Base-by-base conservation (phyloP, 37 sponge, comb jelly and placozoan genomes). In the Corticium candelabrum region DNA sequence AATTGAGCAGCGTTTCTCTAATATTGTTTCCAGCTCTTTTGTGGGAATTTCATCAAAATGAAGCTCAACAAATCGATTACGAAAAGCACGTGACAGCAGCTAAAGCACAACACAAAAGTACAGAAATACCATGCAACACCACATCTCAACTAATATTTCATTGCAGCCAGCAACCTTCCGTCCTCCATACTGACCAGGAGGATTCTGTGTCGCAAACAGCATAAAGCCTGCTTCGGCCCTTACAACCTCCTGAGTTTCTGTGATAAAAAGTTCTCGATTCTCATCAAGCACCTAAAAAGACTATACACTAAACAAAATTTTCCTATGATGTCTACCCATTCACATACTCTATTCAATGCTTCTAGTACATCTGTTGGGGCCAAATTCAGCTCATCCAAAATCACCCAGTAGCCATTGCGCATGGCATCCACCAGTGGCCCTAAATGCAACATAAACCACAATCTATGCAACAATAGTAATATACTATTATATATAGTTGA, bases 341-440 rank as follows among this genome's bases (percentile, higher is more conserved):
- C 56, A 43, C 11, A 37, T 81, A 92, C 99, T 77, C 99, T 80
- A 74, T 98, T 98, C 34, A 98, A 83, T 41, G 99, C 99, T 69
- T 98, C 99, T 34, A 98, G 84, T 0, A 98, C 99, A 80, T 98
- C 99, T 56, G 95, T 92, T 11, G 99, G 99, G 33, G 99, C 99
- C 34, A 98, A 80, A 81, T 98, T 98, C 35, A 98, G 78, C 76
- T 98, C 99, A 80, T 98, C 99, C 56, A 98, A 82, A 37, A 98
- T 98, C 7, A 98, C 56, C 99, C 99, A 98, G 79, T 98, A 75
- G 2, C 99, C 99, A 27, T 89, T 75, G 34, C 93, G 80, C 99
- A 98, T 98, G 3, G 99, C 99, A 36, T 86, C 80, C n/a, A 92
- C 93, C 69, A 95, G 82, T 33, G 88, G 84, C 78, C 96, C 95